These are phyloP conservation scores for Aselliscus stoliczkanus DNA, from an alignment of 2,797 vertebrate genomes.

Conservation along the genomic window DNA sequence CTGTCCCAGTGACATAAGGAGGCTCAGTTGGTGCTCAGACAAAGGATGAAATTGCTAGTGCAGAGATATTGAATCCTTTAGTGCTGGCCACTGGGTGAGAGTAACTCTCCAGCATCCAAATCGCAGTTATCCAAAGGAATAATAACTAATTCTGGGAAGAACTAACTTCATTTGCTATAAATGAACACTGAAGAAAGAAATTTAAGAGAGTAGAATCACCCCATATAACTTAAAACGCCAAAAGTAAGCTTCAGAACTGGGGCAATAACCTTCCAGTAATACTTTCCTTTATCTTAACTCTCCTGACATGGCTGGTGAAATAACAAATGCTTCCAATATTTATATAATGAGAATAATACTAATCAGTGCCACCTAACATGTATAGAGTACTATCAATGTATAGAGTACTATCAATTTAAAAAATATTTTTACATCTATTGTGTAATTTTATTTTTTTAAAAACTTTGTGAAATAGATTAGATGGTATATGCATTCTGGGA, in stretches of 20 bases:
- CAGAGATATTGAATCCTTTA: background rate
- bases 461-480: background rate
- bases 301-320: background rate
- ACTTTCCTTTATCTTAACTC: background rate
- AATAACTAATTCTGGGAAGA: background rate
- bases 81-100: background rate
- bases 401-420: too few relatives aligned
- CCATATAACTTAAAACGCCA: background rate
- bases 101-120: background rate
- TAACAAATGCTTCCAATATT: background rate
- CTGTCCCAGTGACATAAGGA: background rate
- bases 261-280: background rate
- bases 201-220: background rate
- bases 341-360: background rate
- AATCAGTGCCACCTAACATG: background rate
- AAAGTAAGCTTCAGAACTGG: background rate
- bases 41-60: background rate
- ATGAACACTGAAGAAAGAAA: background rate
- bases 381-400: background rate
- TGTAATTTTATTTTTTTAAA: background rate
- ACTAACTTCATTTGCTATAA: background rate
- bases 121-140: background rate
- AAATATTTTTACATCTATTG: background rate
- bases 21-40: background rate
- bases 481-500: background rate